Evolutionary conservation across 2,797 vertebrate genomes (phyloP).

Genomic region (Australoheros facetus): DNA sequence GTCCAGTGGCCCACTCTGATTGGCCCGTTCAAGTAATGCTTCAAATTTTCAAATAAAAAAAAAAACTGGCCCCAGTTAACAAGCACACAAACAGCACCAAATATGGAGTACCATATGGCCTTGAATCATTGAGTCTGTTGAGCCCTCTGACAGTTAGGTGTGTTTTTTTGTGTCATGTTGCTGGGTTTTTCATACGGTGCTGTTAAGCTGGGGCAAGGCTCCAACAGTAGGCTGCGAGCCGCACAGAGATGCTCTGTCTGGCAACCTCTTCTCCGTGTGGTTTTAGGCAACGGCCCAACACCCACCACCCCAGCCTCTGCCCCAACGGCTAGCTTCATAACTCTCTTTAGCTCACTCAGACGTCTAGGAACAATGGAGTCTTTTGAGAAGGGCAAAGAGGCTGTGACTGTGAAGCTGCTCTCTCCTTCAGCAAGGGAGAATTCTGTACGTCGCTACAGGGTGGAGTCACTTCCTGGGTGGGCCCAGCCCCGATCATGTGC

Average conservation of each 20-base stretch:
- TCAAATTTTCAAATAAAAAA: neutral
- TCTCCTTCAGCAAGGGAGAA: constrained; percentile 52
- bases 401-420: constrained; percentile 54
- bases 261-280: constrained; percentile 77
- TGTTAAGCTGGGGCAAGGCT: constrained; percentile 69
- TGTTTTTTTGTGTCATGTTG: constrained; percentile 70
- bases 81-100: constrained; percentile 60
- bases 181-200: constrained; percentile 67
- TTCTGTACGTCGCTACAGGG: constrained; percentile 71
- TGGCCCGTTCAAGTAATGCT: constrained; percentile 57
- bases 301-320: constrained; percentile 66
- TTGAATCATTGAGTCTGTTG: constrained; percentile 61
- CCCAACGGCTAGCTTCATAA: constrained; percentile 60
- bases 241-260: constrained; percentile 80
- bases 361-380: constrained; percentile 79
- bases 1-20: constrained; percentile 49
- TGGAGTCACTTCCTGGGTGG: constrained; percentile 80
- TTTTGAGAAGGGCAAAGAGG: constrained; percentile 78
- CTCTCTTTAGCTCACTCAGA: constrained; percentile 70
- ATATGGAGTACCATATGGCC: constrained; percentile 57
- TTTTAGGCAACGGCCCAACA: constrained; percentile 83
- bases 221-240: constrained; percentile 64
- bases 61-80: neutral
- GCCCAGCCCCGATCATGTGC: constrained; percentile 55
- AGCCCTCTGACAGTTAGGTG: constrained; percentile 71